These are phyloP conservation scores for Sepiola atlantica DNA, from an alignment of 2,888 invertebrate species.

Conservation along the genomic window DNA sequence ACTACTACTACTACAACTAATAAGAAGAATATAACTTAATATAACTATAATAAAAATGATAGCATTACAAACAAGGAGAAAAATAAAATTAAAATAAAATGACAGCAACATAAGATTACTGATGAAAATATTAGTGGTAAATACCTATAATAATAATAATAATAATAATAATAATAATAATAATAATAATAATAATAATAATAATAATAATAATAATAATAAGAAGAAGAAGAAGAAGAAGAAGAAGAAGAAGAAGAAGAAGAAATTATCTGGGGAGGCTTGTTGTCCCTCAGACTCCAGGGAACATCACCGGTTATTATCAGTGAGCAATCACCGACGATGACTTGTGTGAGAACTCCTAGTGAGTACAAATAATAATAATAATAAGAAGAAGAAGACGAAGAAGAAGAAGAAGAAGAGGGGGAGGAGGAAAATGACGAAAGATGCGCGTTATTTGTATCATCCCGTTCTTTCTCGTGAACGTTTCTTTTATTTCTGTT, in stretches of 20 bases:
- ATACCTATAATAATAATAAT: neutral
- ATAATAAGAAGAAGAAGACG: neutral
- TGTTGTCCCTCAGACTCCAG: too few relatives aligned
- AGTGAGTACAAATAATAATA: neutral
- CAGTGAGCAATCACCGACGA: too few relatives aligned
- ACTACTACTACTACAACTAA: neutral
- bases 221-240: neutral
- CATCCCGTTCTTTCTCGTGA: neutral
- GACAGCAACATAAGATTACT: neutral
- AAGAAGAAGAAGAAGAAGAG: neutral
- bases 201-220: neutral
- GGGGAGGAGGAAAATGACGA: neutral
- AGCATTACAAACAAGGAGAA: neutral
- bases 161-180: neutral
- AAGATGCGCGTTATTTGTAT: neutral
- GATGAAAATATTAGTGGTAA: neutral
- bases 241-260: neutral
- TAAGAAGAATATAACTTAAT: too few relatives aligned
- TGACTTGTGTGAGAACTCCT: too few relatives aligned
- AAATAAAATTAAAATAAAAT: neutral
- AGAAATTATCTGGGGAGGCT: neutral
- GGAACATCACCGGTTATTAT: too few relatives aligned
- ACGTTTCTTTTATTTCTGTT: neutral
- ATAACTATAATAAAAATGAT: neutral
- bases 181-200: too few relatives aligned